Conservation (phyloP, 2,113 vertebrate species). For the Ranitomeya imitator region DNA sequence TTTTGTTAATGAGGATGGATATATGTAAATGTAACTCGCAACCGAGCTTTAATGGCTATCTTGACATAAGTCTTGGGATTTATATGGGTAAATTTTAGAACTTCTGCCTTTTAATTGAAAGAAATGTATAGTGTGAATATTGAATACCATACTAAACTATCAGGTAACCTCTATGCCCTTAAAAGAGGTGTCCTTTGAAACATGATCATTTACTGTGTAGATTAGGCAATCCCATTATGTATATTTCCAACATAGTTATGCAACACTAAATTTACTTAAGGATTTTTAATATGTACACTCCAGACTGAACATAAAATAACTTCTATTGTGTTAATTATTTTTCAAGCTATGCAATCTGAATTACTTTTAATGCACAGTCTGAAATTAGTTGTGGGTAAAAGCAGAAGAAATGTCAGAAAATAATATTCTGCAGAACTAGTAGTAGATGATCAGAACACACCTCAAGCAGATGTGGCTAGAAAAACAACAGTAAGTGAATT, state of each 20-base stretch:
- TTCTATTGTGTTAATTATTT: neutral
- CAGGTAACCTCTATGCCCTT: slow-evolving; percentile 14
- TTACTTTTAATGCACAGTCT: too few species aligned
- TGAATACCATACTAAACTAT: slow-evolving; percentile 26
- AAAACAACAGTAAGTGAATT: too few species aligned
- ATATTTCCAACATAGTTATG: neutral
- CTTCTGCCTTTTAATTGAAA: slow-evolving; percentile 55
- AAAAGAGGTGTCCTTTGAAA: slow-evolving; percentile 35
- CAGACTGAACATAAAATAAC: neutral
- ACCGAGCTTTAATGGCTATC: slow-evolving; percentile 34
- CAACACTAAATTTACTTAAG: neutral
- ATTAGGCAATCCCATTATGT: neutral
- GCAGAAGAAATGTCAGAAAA: too few species aligned
- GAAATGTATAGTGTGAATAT: slow-evolving; percentile 31
- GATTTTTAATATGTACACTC: neutral
- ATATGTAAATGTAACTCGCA: slow-evolving; percentile 21
- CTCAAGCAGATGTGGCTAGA: too few species aligned
- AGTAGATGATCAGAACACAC: too few species aligned
- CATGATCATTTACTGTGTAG: neutral
- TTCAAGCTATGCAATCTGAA: neutral
- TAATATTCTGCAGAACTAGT: too few species aligned
- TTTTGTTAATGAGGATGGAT: slow-evolving; percentile 26
- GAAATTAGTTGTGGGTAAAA: too few species aligned
- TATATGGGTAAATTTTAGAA: slow-evolving; percentile 23
- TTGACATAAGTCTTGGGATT: slow-evolving; percentile 9